Evolutionary conservation across 1,140 invertebrate species (phyloP), one percentile per base, ranked within the genome.

Genomic region (Luehdorfia chinensis): DNA sequence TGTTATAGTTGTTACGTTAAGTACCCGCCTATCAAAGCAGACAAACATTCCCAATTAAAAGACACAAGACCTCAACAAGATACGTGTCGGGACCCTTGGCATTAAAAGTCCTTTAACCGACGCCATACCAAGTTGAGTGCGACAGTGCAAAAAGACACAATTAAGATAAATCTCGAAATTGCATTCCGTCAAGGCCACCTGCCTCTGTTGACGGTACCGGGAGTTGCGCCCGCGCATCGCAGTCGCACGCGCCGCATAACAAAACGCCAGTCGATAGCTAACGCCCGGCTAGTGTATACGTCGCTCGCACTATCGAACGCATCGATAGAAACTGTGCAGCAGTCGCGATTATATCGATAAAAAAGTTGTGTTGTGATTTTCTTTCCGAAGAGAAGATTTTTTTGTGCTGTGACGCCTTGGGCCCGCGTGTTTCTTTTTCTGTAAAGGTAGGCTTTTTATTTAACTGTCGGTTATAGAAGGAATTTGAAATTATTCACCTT

Each of bases 111-210:
- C 18, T 41, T 28, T 30, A 28, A 6, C 39, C 14, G 27, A 13
- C n/a, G 9, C 34, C 15, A 19, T 37, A 37, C 34, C 34, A 19
- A 37, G 34, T 37, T 37, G 18, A 37, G 34, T 37, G 23, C 44
- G 46, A 21, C 27, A 32, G 21, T 6, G 27, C 45, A 56, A 59
- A 65, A 59, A 47, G 45, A 63, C 51, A 61, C 53, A 59, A 51
- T 55, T 66, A 46, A 75, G 68, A 64, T 70, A 71, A 68, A 75
- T 66, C 62, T 71, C 55, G 60, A 71, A 75, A 73, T 71, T 73
- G 73, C 67, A 73, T 61, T 62, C 46, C 47, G 39, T 41, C 71
- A 70, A 75, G 68, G 72, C 59, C 63, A 62, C 55, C 55, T 65
- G 62, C 50, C n/a, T 43, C 14, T 32, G 39, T 36, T 39, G 50